Evolutionary conservation across 2,797 vertebrate genomes (phyloP).

Genomic region (Gastrophryne carolinensis): DNA sequence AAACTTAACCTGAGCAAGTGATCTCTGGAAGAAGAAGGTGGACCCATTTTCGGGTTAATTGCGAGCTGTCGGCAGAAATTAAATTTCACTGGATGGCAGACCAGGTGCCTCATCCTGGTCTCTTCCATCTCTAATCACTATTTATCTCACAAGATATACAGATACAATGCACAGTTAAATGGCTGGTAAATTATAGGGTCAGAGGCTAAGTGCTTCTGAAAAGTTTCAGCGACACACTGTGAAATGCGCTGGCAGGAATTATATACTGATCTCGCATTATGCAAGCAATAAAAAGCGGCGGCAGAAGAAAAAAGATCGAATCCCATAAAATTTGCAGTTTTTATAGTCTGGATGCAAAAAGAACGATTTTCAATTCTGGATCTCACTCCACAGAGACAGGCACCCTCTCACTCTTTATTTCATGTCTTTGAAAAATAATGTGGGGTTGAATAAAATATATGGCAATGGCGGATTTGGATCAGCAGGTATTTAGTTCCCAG

Average conservation of each 20-base stretch:
- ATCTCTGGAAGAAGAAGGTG: too few relatives aligned
- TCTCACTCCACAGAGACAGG: not conserved
- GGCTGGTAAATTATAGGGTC: not conserved
- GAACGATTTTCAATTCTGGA: slow-evolving; percentile 1
- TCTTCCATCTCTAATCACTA: not conserved
- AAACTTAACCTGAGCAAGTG: not conserved
- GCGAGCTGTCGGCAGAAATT: slow-evolving; percentile 5
- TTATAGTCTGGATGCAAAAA: not conserved
- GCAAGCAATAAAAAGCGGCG: not conserved
- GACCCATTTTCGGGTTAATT: not conserved
- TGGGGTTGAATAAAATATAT: too few relatives aligned
- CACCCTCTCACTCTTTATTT: too few relatives aligned
- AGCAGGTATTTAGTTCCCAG: not conserved
- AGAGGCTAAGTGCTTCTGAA: slow-evolving; percentile 32
- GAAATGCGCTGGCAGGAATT: not conserved
- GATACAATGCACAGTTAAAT: not conserved
- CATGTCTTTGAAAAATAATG: too few relatives aligned
- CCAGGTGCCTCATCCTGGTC: not conserved
- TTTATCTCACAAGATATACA: not conserved
- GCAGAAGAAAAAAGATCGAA: slow-evolving; percentile 7
- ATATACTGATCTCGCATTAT: not conserved
- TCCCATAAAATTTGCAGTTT: slow-evolving; percentile 1
- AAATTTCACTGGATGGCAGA: not conserved
- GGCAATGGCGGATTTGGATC: too few relatives aligned
- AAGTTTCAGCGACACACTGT: not conserved